A percentile compares a stretch with the other conserved stretches of the same genome.
Evolutionary conservation across 2,797 vertebrate species (phyloP).

Genomic region (Semaprochilodus insignis): DNA sequence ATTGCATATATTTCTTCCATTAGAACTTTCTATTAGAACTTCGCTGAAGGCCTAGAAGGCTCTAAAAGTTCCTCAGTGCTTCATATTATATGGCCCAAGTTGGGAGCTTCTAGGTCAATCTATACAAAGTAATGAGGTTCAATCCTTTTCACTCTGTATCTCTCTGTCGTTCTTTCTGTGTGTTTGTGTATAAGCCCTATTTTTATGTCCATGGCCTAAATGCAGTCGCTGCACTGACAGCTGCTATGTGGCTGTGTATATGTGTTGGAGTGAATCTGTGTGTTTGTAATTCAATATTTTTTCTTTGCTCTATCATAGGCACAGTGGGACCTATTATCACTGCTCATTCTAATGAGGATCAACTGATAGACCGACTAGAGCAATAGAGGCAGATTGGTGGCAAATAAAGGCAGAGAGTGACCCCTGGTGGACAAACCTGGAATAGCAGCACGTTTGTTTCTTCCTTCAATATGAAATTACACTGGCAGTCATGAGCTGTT

Average conservation of each 20-base stretch:
- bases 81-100: neutral
- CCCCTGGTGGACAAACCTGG: conserved; percentile 69
- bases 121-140: neutral
- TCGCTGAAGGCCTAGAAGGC: too few species aligned
- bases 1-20: too few species aligned
- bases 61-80: too few species aligned
- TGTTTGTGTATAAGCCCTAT: conserved; percentile 9
- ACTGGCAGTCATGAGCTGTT: neutral
- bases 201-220: conserved; percentile 8
- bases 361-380: conserved; percentile 73
- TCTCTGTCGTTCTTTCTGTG: neutral
- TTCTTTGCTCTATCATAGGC: conserved; percentile 65
- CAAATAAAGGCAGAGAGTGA: conserved; percentile 68
- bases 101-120: neutral
- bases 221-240: neutral
- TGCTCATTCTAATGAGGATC: conserved; percentile 77
- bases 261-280: conserved; percentile 22
- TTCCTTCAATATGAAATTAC: neutral
- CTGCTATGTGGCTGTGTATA: conserved; percentile 1
- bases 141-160: too few species aligned
- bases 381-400: conserved; percentile 65
- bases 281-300: conserved; percentile 70
- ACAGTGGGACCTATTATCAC: conserved; percentile 76
- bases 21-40: too few species aligned
- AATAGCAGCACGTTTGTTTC: neutral